These are phyloP conservation scores for Hippolais icterina DNA, from an alignment of 2,113 vertebrate species.

Conservation along the genomic window DNA sequence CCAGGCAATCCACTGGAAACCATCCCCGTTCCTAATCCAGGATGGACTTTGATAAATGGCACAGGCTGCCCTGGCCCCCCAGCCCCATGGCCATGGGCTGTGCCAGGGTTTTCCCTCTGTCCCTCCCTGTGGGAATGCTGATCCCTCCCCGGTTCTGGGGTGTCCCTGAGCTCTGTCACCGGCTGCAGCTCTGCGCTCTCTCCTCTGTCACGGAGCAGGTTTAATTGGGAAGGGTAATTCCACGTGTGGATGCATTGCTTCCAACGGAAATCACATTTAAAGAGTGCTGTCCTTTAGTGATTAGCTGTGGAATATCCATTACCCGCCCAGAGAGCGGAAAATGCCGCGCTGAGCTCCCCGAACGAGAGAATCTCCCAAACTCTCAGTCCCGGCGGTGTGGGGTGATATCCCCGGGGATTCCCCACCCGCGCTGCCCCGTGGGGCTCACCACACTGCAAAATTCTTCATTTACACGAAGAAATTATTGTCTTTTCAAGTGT, in stretches of 20 bases:
- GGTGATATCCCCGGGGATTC: too few relatives aligned
- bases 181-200: not conserved
- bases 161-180: accelerated
- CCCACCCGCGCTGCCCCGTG: too few relatives aligned
- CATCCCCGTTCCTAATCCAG: too few relatives aligned
- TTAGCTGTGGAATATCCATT: not conserved
- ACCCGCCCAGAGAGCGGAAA: not conserved
- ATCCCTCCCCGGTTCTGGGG: not conserved
- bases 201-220: not conserved
- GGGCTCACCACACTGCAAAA: too few relatives aligned
- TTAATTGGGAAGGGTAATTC: not conserved
- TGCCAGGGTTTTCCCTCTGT: not conserved
- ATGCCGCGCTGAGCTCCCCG: too few relatives aligned
- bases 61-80: not conserved
- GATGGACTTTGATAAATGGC: too few relatives aligned
- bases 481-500: not conserved
- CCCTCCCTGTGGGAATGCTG: not conserved
- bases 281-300: not conserved
- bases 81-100: accelerated
- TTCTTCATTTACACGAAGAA: not conserved
- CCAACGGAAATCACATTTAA: not conserved
- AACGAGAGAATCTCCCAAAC: too few relatives aligned
- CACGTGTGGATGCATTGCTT: accelerated
- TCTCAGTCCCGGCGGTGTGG: too few relatives aligned
- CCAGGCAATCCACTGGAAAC: not conserved